Evolutionary conservation across 1,140 invertebrate species (phyloP).

Genomic region (Neodiprion pinetum): DNA sequence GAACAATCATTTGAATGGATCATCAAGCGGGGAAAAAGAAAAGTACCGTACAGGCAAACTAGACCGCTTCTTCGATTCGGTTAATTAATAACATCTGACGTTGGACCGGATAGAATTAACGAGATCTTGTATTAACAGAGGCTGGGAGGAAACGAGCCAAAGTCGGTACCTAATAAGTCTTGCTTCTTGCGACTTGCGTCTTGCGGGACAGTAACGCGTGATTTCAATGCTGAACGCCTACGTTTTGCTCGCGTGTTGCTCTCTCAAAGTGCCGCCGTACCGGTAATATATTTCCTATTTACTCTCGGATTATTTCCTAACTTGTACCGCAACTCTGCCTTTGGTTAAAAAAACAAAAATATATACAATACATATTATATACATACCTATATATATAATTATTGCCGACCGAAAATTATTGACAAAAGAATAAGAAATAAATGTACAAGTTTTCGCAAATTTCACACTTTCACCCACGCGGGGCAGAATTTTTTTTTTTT

Average conservation of each 20-base stretch:
- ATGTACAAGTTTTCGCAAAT: too few relatives aligned
- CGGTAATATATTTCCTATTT: constrained; percentile 41
- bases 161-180: constrained; percentile 49
- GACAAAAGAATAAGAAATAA: too few relatives aligned
- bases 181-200: constrained; percentile 9
- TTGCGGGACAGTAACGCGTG: constrained; percentile 14
- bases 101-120: constrained; percentile 25
- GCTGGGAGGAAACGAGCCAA: constrained; percentile 35
- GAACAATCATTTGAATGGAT: too few relatives aligned
- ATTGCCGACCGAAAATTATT: too few relatives aligned
- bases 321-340: too few relatives aligned
- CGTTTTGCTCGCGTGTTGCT: constrained; percentile 35
- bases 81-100: not conserved
- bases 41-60: too few relatives aligned
- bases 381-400: too few relatives aligned
- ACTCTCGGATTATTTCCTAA: not conserved
- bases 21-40: too few relatives aligned
- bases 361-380: too few relatives aligned
- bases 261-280: constrained; percentile 39
- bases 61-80: not conserved
- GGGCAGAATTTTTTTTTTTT: too few relatives aligned
- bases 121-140: constrained; percentile 31
- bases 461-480: too few relatives aligned
- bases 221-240: constrained; percentile 13
- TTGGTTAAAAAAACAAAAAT: too few relatives aligned